Percentiles rank a stretch among this genome's conserved stretches.
Conservation (phyloP, 2,113 vertebrate genomes). For the Sula dactylatra region DNA sequence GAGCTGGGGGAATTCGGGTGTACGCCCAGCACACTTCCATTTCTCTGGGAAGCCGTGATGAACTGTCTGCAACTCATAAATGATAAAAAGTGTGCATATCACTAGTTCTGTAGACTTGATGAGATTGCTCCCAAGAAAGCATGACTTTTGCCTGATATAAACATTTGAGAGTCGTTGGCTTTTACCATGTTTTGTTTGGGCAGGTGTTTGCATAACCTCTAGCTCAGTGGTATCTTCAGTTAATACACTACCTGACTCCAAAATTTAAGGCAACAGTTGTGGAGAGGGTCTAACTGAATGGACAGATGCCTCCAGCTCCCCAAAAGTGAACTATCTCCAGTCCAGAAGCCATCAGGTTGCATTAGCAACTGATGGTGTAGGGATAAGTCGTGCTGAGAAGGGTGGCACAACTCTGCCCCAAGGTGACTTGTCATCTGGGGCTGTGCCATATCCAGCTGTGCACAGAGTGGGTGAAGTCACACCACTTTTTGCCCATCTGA, state of each 20-base stretch:
- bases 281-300: neutral
- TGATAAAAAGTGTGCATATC: neutral
- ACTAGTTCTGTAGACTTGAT: neutral
- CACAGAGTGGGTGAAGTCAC: neutral
- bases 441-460: neutral
- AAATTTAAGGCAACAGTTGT: neutral
- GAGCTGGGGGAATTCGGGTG: neutral
- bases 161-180: neutral
- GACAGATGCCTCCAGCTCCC: neutral
- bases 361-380: neutral
- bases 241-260: neutral
- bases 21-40: neutral
- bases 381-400: rapidly evolving
- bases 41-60: neutral
- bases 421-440: neutral
- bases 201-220: neutral
- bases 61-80: neutral
- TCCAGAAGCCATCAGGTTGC: neutral
- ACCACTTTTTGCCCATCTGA: rapidly evolving
- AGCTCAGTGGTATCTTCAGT: neutral
- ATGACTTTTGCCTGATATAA: neutral
- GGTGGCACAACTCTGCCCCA: neutral
- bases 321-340: neutral
- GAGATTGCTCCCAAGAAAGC: neutral
- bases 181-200: neutral